These are phyloP conservation scores for Sebastes fasciatus DNA, from an alignment of 2,113 vertebrate genomes.

Conservation along the genomic window DNA sequence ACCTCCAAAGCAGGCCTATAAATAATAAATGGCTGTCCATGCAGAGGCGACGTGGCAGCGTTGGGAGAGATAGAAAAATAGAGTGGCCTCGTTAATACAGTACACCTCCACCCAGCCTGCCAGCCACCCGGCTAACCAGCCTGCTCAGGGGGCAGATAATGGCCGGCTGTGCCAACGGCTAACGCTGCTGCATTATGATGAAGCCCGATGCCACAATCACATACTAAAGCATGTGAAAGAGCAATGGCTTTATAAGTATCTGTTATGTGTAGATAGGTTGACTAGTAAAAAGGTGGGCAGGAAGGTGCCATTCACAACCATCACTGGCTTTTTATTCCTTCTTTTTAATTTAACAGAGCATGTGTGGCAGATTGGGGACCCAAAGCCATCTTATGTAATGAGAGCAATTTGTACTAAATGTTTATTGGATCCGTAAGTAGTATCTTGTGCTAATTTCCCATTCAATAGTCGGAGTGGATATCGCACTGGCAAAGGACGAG, in stretches of 20 bases:
- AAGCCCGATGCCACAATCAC: constrained; percentile 39
- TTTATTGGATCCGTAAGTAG: constrained; percentile 68
- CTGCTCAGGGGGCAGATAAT: constrained; percentile 69
- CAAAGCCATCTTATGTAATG: constrained; percentile 57
- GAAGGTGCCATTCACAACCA: constrained; percentile 22
- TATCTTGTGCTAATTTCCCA: constrained; percentile 58
- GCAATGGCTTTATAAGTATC: constrained; percentile 40
- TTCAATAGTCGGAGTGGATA: constrained; percentile 47
- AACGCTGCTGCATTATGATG: constrained; percentile 68
- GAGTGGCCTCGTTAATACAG: constrained; percentile 77
- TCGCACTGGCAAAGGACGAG: constrained; percentile 31
- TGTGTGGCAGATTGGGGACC: constrained; percentile 9
- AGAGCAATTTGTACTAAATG: constrained; percentile 66
- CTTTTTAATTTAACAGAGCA: constrained; percentile 40
- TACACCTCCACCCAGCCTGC: constrained; percentile 58
- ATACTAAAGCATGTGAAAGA: constrained; percentile 28
- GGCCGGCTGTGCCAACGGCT: constrained; percentile 46
- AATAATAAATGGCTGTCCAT: constrained; percentile 72
- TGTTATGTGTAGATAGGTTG: constrained; percentile 35
- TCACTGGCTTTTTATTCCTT: constrained; percentile 18
- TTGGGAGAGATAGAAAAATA: constrained; percentile 57
- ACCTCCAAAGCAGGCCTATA: constrained; percentile 71
- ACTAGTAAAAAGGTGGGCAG: constrained; percentile 42
- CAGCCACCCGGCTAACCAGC: constrained; percentile 43
- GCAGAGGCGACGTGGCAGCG: constrained; percentile 55